Evolutionary conservation across 1,140 invertebrate species (phyloP), one percentile per base, ranked within the genome.

Genomic region (Wiebesia pumilae): DNA sequence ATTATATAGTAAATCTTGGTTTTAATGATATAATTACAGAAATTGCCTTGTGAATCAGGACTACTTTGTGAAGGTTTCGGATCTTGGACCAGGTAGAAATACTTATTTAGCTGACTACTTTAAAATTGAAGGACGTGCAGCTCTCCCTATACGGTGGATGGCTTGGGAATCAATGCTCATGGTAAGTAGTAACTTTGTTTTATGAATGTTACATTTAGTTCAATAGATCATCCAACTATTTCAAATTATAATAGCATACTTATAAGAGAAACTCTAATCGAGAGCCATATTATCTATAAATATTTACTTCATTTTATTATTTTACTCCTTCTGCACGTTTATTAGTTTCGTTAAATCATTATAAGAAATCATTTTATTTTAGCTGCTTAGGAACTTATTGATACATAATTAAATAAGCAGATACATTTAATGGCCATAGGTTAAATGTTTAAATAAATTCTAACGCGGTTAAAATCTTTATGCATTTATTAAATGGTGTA

Each of bases 11-110:
- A 24, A 62, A 27, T 62, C 4, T 62, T 10, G 27, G 24, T 27
- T 35, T 14, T 16, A 33, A 69, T 24, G 9, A 75, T n/a, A n/a
- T 89, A 88, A 86, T 94, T 94, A 83, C 94, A 97, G 97, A 90
- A 98, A 98, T 94, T 98, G 97, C 92, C 95, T 98, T 84, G 97
- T 98, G 87, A 97, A 97, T 88, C 95, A 96, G 89, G 95, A 96
- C 88, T 96, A 96, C 89, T 95, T 95, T 51, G 96, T 98, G 86
- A 97, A 98, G 94, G 96, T 98, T 85, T 97, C 96, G 69, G 97
- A 98, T 92, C 94, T 97, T 86, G 97, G 96, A 40, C 95, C 96
- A 89, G 95, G 95, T 89, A 93, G 96, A 65, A 95, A 94, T 89
- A 91, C 96, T n/a, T 97, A 97, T 92, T 93, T 94, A 71, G 94